Percentiles rank a stretch among this genome's conserved stretches.
Conservation (phyloP, 2,113 vertebrate genomes). For the Mesocricetus auratus region DNA sequence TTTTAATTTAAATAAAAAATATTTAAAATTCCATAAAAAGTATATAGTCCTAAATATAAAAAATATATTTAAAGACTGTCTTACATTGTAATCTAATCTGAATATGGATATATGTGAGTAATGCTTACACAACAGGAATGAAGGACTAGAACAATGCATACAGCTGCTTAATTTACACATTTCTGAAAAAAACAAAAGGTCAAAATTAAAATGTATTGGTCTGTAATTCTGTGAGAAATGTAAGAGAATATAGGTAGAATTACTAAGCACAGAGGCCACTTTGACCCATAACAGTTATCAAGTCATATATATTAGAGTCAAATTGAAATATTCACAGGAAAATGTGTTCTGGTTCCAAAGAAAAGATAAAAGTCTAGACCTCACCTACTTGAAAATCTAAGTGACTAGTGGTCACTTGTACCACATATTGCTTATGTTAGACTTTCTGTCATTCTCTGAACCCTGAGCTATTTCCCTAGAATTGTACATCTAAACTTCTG, state of each 20-base stretch:
- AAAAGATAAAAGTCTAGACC: background rate
- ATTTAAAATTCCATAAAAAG: too few relatives aligned
- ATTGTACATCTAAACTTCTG: background rate
- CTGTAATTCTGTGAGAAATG: background rate
- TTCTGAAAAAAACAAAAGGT: background rate
- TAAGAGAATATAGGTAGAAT: background rate
- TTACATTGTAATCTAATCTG: background rate
- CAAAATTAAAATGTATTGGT: background rate
- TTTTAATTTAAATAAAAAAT: too few relatives aligned
- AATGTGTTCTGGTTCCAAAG: background rate
- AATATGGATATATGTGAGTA: background rate
- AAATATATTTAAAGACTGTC: background rate
- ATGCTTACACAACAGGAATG: background rate
- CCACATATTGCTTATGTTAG: background rate
- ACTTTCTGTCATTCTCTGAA: background rate
- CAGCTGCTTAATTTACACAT: background rate
- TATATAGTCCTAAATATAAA: too few relatives aligned
- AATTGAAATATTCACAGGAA: background rate
- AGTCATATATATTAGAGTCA: background rate
- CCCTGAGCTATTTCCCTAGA: background rate
- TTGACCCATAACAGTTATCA: background rate
- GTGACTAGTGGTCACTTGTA: background rate
- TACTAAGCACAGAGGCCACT: background rate
- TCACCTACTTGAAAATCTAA: background rate
- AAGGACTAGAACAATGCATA: background rate